These are phyloP conservation scores for Engraulis encrasicolus DNA, from an alignment of 2,113 vertebrate genomes.

Conservation along the genomic window DNA sequence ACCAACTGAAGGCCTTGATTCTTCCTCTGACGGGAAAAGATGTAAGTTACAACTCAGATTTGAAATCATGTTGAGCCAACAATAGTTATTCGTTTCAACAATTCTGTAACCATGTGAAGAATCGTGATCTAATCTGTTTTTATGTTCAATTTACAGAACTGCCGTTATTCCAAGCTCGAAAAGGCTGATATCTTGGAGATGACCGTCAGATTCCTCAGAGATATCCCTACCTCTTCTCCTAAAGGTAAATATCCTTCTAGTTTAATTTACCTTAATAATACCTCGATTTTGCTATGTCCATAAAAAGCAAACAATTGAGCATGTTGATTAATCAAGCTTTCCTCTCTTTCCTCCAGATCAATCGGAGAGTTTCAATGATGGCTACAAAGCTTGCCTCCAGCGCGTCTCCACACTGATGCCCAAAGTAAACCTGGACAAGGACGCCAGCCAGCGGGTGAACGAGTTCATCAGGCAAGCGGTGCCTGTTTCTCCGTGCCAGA, in stretches of 20 bases:
- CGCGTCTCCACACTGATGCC: slow-evolving; percentile 64
- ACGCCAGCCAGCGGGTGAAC: slow-evolving; percentile 59
- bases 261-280: background rate
- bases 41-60: slow-evolving; percentile 60
- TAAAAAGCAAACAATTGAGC: slow-evolving; percentile 38
- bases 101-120: background rate
- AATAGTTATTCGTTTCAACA: too few relatives aligned
- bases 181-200: slow-evolving; percentile 92
- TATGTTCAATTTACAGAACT: slow-evolving; percentile 65
- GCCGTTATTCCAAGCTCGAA: slow-evolving; percentile 85
- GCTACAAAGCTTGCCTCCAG: slow-evolving; percentile 71
- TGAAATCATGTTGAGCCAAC: background rate
- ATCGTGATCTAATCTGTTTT: slow-evolving; percentile 20
- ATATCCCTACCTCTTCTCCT: slow-evolving; percentile 66
- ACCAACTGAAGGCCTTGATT: slow-evolving; percentile 83
- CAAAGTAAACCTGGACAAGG: slow-evolving; percentile 56
- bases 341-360: slow-evolving; percentile 49
- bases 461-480: slow-evolving; percentile 60
- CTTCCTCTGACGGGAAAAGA: slow-evolving; percentile 84
- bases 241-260: slow-evolving; percentile 69
- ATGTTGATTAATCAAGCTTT: background rate
- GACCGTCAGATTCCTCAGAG: slow-evolving; percentile 87
- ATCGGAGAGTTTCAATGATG: slow-evolving; percentile 66
- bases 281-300: background rate
- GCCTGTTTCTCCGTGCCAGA: slow-evolving; percentile 35